Evolutionary conservation across 53 echinoderm and acorn worm species (phyloP), one percentile per base, ranked within the genome.

Genomic region (Pentamera pediparva): DNA sequence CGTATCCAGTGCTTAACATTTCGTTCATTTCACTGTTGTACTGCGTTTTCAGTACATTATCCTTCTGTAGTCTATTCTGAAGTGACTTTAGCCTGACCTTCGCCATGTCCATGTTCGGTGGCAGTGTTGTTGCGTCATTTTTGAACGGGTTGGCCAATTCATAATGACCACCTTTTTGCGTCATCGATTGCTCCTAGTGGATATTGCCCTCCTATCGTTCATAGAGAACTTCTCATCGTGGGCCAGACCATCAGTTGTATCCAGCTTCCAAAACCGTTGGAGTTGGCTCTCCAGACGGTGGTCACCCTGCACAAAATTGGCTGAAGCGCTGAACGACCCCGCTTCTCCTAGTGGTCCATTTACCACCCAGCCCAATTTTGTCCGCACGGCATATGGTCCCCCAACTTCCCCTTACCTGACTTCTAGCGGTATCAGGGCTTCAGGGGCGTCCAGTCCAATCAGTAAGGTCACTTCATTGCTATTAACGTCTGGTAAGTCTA

Each of bases 401-500:
- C 84, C 89, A 2, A 41, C 62, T 0, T 25, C 3, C 12, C 89
- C 89, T 29, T 38, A 39, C 13, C 77, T 69, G 5, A 89, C 73
- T 31, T 89, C 89, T 10, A 59, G 20, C 6, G 89, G 81, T 24
- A 78, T 40, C 40, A 89, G 35, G 8, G 81, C 65, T 1, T 74
- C 62, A 12, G 85, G 89, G n/a, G 48, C 75, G 70, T 85, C 82
- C 47, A 82, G 89, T 18, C 89, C 85, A 39, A 89, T 85, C 18
- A 89, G 61, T 11, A 89, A 15, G 3, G 39, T 39, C 0, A 85
- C 74, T 13, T 85, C 35, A 11, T 55, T 50, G 18, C 33, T 19
- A 17, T 73, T 74, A 6, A 78, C 61, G 17, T 52, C 32, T 49
- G 79, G 79, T 72, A 79, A 6, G 10, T 15, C n/a, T 50, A 78